These are phyloP conservation scores for Amphimedon queenslandica DNA, from an alignment of 37 sponge, comb jelly and placozoan species.

Conservation along the genomic window DNA sequence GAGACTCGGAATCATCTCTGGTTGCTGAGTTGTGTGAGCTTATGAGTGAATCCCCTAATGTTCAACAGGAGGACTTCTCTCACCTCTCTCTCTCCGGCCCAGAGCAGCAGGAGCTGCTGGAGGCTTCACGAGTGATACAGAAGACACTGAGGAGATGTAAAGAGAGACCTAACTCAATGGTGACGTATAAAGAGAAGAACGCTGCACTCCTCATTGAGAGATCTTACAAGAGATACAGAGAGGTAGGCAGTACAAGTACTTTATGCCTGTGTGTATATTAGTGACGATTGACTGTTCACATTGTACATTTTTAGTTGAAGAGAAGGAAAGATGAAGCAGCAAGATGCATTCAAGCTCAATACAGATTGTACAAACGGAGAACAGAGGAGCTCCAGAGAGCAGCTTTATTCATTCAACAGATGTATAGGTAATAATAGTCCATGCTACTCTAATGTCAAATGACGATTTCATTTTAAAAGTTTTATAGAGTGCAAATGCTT, in stretches of 20 bases:
- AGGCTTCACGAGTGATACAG: constrained; percentile 48
- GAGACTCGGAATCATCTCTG: constrained; percentile 39
- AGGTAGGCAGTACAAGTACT: constrained; percentile 10
- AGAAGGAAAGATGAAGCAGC: constrained; percentile 36
- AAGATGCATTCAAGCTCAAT: constrained; percentile 43
- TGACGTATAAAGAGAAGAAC: constrained; percentile 30
- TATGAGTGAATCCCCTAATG: constrained; percentile 51
- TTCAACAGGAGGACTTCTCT: constrained; percentile 47
- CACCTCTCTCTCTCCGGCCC: constrained; percentile 38
- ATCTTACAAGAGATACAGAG: constrained; percentile 51
- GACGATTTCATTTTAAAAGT: no score
- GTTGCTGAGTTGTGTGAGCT: constrained; percentile 59
- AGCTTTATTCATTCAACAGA: constrained; percentile 47
- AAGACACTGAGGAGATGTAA: constrained; percentile 50
- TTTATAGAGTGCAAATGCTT: no score
- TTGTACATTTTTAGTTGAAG: constrained; percentile 10
- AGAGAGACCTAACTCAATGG: constrained; percentile 10
- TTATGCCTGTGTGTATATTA: neutral
- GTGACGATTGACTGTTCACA: no score
- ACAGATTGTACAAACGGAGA: constrained; percentile 36
- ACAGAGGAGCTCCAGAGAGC: constrained; percentile 37
- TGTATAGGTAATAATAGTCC: constrained; percentile 67
- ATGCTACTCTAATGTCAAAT: no score
- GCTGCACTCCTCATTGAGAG: constrained; percentile 56
- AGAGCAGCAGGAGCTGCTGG: constrained; percentile 54